Conservation (phyloP, 30 jellyfish, hydroid and myxozoan species). For the Hydractinia echinata region DNA sequence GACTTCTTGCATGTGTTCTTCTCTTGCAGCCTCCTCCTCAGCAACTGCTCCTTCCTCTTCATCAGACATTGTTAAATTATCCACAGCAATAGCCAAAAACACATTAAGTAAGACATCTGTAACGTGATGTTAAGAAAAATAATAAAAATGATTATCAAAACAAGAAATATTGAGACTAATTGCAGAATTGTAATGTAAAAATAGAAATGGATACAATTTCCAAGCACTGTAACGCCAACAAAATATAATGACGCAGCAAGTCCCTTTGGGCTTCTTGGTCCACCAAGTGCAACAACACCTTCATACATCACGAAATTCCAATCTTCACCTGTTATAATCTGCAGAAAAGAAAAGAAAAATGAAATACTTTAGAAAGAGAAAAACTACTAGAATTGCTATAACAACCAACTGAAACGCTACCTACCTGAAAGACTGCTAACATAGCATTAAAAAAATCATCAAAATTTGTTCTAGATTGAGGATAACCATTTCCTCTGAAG, state of each 20-base stretch:
- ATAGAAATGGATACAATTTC: conserved; percentile 51
- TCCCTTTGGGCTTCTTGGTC: conserved; percentile 62
- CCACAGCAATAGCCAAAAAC: conserved; percentile 90
- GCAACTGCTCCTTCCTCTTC: conserved; percentile 57
- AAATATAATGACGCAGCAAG: conserved; percentile 57
- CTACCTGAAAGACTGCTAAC: conserved; percentile 47
- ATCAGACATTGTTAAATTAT: conserved; percentile 61
- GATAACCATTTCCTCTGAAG: not conserved
- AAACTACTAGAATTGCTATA: not conserved
- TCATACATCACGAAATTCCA: conserved; percentile 87
- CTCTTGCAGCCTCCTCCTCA: conserved; percentile 68
- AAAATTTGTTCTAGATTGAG: conserved; percentile 21
- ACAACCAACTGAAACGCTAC: not conserved
- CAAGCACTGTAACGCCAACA: conserved; percentile 58
- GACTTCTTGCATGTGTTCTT: conserved; percentile 52
- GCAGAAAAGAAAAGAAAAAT: not conserved
- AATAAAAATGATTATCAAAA: not conserved
- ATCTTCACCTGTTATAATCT: conserved; percentile 80
- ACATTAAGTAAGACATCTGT: conserved; percentile 71
- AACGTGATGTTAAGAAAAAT: not conserved
- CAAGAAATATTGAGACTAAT: conserved; percentile 14
- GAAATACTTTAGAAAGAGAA: not conserved
- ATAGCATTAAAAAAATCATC: conserved; percentile 41
- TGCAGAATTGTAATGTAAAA: not conserved
- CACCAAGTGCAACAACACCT: conserved; percentile 85